These are phyloP conservation scores for Colletes gigas DNA, from an alignment of 1,140 invertebrate species.

Conservation along the genomic window DNA sequence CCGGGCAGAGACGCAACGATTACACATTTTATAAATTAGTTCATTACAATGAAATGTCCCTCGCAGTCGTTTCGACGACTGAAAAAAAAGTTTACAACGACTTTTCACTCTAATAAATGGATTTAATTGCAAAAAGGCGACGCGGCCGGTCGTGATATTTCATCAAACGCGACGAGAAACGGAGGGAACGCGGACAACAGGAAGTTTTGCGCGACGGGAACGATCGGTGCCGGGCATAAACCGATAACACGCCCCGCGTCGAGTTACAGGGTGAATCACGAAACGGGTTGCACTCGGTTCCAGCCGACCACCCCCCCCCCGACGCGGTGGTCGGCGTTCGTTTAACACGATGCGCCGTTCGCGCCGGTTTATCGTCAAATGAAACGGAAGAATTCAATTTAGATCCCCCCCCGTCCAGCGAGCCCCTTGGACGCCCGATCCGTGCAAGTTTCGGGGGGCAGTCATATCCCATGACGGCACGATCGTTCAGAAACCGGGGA, in stretches of 20 bases:
- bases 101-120: no score
- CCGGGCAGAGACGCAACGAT: no score
- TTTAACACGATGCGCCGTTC: constrained; percentile 55
- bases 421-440: neutral
- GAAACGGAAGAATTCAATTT: constrained; percentile 72
- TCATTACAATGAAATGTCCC: no score
- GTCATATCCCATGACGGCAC: constrained; percentile 16
- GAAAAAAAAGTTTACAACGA: no score
- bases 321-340: constrained; percentile 43
- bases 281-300: neutral
- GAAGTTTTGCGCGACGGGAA: neutral
- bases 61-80: no score
- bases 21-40: no score
- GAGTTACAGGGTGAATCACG: constrained; percentile 36
- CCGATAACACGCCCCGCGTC: neutral
- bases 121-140: no score
- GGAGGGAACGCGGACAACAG: neutral
- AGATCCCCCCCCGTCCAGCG: constrained; percentile 39
- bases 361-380: constrained; percentile 65
- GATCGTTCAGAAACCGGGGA: constrained; percentile 29
- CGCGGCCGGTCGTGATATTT: no score
- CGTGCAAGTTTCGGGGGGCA: neutral
- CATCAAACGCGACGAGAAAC: no score
- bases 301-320: constrained; percentile 22
- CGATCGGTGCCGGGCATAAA: neutral